Base-by-base conservation (phyloP, 2,797 vertebrate genomes). In the Neosilurus hyrtlii region DNA sequence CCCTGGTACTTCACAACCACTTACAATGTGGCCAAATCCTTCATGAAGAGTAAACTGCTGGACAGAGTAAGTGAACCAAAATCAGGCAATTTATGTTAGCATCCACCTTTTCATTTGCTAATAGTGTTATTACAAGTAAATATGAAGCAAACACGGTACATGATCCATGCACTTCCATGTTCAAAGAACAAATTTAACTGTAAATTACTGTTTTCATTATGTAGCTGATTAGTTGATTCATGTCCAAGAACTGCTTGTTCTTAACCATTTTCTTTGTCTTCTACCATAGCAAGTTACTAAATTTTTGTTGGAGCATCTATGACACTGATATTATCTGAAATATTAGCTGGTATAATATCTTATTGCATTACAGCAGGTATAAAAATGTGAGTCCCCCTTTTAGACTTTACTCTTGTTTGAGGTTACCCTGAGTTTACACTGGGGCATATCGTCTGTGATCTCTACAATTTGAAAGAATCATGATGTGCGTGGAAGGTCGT, bases 1-100 rank as follows among this genome's bases (percentile, higher is more conserved):
- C 98, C 98, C 0, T 99, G 98, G 98, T 99, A 99, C 89, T 99
- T 99, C 93, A 99, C 97, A 86, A 99, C 97, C 2, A 99, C 98
- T 59, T 99, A 98, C 92, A 99, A 98, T 0, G 93, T 98, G 88
- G 96, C 98, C 84, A 99, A 97, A 90, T 97, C 97, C 0, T 98
- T 99, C 92, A 93, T 99, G 95, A 99, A 99, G 92, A 96, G 95
- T 94, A 99, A 99, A 88, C 92, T 99, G 76, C 94, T 99, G 86
- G 96, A 98, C 89, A 93, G 98, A 95, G 98, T 99, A 89, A 96
- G 95, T 79, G 87, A 0, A 74, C 9, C 12, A 9, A 26, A 30
- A 61, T 20, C 2, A 59, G 43, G 43, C 43, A 43, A 43, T 43
- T 43, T 43, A 43, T 43, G 8, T 43, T 43, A 66, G 65, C 65